Conservation (phyloP, 2,113 vertebrate genomes). For the Notarius quadriscutis region DNA sequence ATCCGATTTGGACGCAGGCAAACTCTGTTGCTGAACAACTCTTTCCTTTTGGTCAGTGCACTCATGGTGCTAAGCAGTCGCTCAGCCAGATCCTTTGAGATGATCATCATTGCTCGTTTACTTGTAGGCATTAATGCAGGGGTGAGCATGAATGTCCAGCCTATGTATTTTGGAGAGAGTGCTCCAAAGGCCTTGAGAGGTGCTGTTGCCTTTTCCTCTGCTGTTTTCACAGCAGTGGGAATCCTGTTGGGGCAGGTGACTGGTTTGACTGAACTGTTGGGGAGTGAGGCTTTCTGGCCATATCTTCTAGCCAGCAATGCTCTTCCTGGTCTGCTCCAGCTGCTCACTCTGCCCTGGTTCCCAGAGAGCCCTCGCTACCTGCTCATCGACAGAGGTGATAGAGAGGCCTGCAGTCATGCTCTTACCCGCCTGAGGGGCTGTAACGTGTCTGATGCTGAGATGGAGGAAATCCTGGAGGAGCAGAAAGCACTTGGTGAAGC, state of each 20-base stretch:
- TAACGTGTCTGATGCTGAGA: constrained; percentile 67
- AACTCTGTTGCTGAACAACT: constrained; percentile 82
- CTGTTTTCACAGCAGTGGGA: constrained; percentile 83
- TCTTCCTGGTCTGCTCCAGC: constrained; percentile 80
- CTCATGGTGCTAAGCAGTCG: constrained; percentile 75
- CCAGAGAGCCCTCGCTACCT: constrained; percentile 89
- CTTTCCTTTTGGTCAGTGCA: constrained; percentile 71
- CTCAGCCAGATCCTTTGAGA: constrained; percentile 79
- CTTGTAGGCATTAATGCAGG: constrained; percentile 81
- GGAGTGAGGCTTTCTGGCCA: constrained; percentile 78
- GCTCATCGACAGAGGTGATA: constrained; percentile 85
- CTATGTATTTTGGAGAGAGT: constrained; percentile 90
- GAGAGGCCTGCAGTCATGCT: constrained; percentile 74
- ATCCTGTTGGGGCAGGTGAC: constrained; percentile 82
- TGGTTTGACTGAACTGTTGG: constrained; percentile 84
- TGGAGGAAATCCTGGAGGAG: constrained; percentile 84
- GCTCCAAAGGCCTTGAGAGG: constrained; percentile 84
- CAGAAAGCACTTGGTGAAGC: constrained; percentile 59
- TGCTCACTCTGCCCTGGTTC: constrained; percentile 81
- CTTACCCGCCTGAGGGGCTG: constrained; percentile 75
- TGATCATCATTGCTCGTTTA: constrained; percentile 82
- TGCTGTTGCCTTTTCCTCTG: constrained; percentile 80
- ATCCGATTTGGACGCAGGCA: constrained; percentile 82
- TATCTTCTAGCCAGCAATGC: constrained; percentile 83
- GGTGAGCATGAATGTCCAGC: constrained; percentile 87